These are phyloP conservation scores for Drosophila guanche DNA, from an alignment of 1,140 invertebrate genomes.

Conservation along the genomic window DNA sequence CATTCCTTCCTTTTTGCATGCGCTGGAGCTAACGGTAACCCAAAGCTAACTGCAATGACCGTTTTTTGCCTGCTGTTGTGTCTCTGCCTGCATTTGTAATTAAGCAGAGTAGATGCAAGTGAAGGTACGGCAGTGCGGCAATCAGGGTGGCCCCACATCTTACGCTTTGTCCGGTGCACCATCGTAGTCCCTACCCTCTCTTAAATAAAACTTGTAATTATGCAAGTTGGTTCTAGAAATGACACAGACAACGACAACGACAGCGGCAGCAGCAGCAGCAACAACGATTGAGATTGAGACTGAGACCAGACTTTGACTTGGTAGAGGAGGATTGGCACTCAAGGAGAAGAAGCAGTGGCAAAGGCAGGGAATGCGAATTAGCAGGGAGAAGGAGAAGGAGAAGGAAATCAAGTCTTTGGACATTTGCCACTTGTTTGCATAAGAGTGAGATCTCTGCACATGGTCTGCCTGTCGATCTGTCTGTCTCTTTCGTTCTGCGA, in stretches of 20 bases:
- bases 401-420: constrained; percentile 51
- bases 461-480: neutral
- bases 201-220: no score
- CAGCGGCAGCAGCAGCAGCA: neutral
- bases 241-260: neutral
- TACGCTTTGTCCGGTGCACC: no score
- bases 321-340: neutral
- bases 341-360: neutral
- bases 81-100: constrained; percentile 49
- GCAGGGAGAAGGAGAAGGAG: neutral
- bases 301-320: constrained; percentile 44
- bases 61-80: constrained; percentile 38
- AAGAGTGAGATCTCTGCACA: constrained; percentile 29
- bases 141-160: no score
- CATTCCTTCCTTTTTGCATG: constrained; percentile 4
- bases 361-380: neutral
- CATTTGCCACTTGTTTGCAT: constrained; percentile 67
- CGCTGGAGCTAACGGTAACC: constrained; percentile 43
- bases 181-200: no score
- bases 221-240: constrained; percentile 19
- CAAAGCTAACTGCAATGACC: constrained; percentile 54
- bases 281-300: constrained; percentile 47
- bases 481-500: no score
- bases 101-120: constrained; percentile 48
- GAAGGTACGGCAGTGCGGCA: no score